Conservation (phyloP, 30 jellyfish, hydroid and myxozoan species). For the Aurelia coerulea region DNA sequence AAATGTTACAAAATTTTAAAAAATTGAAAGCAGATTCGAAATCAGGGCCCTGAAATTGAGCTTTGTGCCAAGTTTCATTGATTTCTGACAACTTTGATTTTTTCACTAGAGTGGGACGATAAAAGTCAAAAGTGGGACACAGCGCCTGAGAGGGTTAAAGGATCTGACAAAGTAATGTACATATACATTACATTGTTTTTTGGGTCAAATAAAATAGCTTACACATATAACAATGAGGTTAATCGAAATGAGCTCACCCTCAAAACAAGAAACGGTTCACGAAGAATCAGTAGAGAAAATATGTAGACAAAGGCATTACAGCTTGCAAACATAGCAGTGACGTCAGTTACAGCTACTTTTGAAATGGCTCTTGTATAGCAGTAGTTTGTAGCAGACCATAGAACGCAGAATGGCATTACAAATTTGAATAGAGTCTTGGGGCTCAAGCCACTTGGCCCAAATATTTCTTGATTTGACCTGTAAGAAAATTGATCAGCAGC, state of each 20-base stretch:
- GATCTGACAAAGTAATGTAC: too few species aligned
- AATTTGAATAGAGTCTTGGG: slow-evolving; percentile 35
- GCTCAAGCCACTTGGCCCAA: slow-evolving; percentile 56
- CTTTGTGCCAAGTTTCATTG: too few species aligned
- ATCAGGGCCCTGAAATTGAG: too few species aligned
- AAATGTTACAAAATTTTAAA: too few species aligned
- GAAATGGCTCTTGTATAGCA: slow-evolving; percentile 65
- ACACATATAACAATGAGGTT: too few species aligned
- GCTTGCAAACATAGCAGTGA: slow-evolving; percentile 69
- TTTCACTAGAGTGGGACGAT: too few species aligned
- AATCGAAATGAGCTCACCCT: slow-evolving; percentile 30
- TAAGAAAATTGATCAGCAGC: not conserved
- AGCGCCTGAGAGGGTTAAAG: too few species aligned
- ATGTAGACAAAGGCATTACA: slow-evolving; percentile 77
- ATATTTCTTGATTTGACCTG: slow-evolving; percentile 35
- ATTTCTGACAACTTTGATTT: too few species aligned
- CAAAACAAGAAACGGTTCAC: slow-evolving; percentile 42
- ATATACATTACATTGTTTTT: too few species aligned
- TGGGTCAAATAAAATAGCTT: too few species aligned
- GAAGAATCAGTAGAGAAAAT: slow-evolving; percentile 55
- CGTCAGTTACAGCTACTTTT: slow-evolving; percentile 59
- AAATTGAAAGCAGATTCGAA: too few species aligned
- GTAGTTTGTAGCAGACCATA: slow-evolving; percentile 66
- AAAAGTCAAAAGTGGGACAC: too few species aligned
- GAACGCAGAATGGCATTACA: slow-evolving; percentile 45